These are phyloP conservation scores for Heptranchias perlo DNA, from an alignment of 2,113 vertebrate species.

Conservation along the genomic window DNA sequence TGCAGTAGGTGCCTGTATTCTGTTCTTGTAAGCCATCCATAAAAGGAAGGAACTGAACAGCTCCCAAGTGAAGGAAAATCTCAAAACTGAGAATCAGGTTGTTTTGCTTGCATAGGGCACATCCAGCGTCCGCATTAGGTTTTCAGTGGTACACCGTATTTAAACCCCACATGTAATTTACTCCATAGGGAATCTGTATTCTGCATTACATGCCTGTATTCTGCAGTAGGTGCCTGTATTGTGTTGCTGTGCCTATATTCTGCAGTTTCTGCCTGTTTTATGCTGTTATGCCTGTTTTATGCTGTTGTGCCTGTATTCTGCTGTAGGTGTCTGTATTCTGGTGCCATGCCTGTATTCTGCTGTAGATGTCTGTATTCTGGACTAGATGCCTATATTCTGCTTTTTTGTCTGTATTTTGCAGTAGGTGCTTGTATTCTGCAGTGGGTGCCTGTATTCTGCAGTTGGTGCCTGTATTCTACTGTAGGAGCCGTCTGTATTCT, in stretches of 20 bases:
- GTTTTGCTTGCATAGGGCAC: not conserved
- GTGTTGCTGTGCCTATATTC: too few relatives aligned
- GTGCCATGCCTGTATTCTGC: too few relatives aligned
- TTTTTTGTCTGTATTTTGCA: not conserved
- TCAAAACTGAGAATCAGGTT: not conserved
- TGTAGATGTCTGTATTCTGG: too few relatives aligned
- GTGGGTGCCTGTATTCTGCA: not conserved
- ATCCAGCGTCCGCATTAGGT: not conserved
- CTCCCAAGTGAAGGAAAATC: not conserved
- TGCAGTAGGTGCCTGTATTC: not conserved
- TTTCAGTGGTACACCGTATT: not conserved
- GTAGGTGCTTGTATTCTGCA: not conserved
- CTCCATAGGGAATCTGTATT: not conserved
- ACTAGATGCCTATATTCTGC: too few relatives aligned
- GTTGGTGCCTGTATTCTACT: not conserved
- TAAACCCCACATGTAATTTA: not conserved
- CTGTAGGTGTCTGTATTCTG: too few relatives aligned
- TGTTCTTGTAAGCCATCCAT: not conserved
- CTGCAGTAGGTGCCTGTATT: too few relatives aligned
- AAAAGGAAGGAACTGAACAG: not conserved
- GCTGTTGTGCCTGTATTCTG: too few relatives aligned
- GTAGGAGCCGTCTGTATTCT: not conserved
- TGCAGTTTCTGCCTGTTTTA: too few relatives aligned
- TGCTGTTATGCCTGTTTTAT: too few relatives aligned
- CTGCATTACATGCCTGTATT: too few relatives aligned